Base-by-base conservation (phyloP, 1,140 invertebrate species). In the Dendrolimus punctatus region DNA sequence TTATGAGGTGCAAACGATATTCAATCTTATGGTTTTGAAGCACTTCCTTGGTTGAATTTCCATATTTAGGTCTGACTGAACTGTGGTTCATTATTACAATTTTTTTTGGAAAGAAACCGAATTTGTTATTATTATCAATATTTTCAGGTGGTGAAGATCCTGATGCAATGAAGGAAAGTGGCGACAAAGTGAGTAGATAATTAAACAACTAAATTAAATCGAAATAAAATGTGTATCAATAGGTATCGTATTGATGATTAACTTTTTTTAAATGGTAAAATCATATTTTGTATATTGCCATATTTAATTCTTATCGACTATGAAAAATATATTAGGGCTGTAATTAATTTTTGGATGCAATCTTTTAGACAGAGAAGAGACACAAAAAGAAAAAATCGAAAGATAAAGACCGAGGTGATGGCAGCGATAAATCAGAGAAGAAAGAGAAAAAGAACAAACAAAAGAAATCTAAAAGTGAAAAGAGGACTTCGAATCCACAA, bases 351-450 rank as follows among this genome's bases (percentile, higher is more conserved):
- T 23, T 23, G 23, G 23, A 23, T 23, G 23, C 3, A 23, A n/a
- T 3, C 23, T 23, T 23, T 23, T 3, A 23, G 23, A 23, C 53
- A 37, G 78, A 87, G 47, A 88, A 87, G 53, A 87, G 87, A 68
- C 83, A 87, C 51, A 87, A 87, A 54, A 88, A 88, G 61, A 87
- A 87, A 57, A 88, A 88, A 56, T 83, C 83, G 2, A 88, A 88
- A 59, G 82, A 85, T 42, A 84, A 82, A 64, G 83, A 85, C n/a
- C 77, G 74, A 60, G 74, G 74, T 9, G 85, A 87, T 43, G 68
- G 69, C 42, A 73, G 64, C 8, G 82, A 84, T 5, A 84, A 80
- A 58, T 75, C 77, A 0, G 81, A 85, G 38, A 58, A 64, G 5
- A 87, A 80, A 64, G 85, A 87, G 45, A 87, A 80, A 49, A 88